Percentiles rank a stretch among this genome's conserved stretches.
Conservation (phyloP, 2,797 vertebrate species). For the Cercopithecus mitis region DNA sequence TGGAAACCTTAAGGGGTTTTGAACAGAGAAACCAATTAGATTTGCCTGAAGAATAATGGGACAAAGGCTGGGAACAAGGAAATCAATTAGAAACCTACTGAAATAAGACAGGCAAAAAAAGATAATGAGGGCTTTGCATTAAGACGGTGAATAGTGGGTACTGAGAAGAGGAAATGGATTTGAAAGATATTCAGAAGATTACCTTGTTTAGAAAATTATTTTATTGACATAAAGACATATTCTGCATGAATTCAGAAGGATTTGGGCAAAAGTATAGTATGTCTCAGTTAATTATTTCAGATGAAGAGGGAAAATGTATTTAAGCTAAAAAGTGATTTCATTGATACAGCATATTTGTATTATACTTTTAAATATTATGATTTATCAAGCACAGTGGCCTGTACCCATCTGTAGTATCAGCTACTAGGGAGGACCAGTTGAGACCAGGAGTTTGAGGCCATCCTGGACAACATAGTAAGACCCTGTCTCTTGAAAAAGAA, state of each 20-base stretch:
- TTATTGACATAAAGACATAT: not conserved
- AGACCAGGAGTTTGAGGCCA: not conserved
- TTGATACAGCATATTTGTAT: not conserved
- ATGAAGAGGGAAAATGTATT: not conserved
- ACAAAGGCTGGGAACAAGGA: not conserved
- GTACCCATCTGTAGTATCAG: not conserved
- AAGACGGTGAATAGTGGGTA: not conserved
- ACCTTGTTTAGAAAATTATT: not conserved
- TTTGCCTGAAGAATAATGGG: not conserved
- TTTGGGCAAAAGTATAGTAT: not conserved
- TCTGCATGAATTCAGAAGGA: not conserved
- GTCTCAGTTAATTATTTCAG: not conserved
- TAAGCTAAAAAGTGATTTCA: not conserved
- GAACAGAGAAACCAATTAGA: not conserved
- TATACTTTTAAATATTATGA: not conserved
- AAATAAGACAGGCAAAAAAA: not conserved
- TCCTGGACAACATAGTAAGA: not conserved
- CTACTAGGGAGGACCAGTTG: not conserved
- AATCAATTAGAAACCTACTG: not conserved
- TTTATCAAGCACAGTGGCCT: not conserved
- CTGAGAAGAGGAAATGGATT: conserved; percentile 12
- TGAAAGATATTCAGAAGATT: not conserved
- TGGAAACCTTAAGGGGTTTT: not conserved
- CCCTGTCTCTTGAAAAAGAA: not conserved
- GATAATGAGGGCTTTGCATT: not conserved